Percentiles rank a stretch among this genome's conserved stretches.
These are phyloP conservation scores for Notoglanidium macrostoma DNA, from an alignment of 2,797 vertebrate genomes.

Conservation along the genomic window DNA sequence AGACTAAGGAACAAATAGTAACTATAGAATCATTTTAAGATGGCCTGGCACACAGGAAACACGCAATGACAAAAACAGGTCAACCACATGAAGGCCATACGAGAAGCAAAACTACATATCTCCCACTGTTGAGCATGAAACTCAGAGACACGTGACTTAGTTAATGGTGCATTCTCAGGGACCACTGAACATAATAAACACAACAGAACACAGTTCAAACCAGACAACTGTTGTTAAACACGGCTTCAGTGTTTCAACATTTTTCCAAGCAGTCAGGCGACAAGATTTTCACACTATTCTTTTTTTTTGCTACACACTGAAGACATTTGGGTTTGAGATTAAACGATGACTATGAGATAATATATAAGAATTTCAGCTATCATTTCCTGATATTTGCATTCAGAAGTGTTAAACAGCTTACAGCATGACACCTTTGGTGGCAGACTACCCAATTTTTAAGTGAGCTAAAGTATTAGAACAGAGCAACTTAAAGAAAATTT, in stretches of 20 bases:
- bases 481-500: too few relatives aligned
- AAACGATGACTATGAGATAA: too few relatives aligned
- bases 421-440: too few relatives aligned
- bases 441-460: too few relatives aligned
- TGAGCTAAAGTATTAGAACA: too few relatives aligned
- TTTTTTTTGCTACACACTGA: too few relatives aligned
- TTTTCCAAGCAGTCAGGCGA: background rate
- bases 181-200: background rate
- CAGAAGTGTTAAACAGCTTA: too few relatives aligned
- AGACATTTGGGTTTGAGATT: too few relatives aligned
- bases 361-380: too few relatives aligned
- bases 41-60: background rate
- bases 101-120: conserved; percentile 3
- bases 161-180: background rate
- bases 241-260: background rate
- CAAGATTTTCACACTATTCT: too few relatives aligned
- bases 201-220: background rate
- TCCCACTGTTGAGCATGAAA: background rate
- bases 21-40: conserved; percentile 6
- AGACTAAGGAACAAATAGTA: background rate
- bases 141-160: background rate
- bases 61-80: conserved; percentile 34
- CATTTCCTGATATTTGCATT: too few relatives aligned
- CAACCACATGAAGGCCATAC: background rate
- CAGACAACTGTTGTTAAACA: background rate